These are phyloP conservation scores for Brachystomella parvula DNA, from an alignment of 1,140 invertebrate species.

Conservation along the genomic window DNA sequence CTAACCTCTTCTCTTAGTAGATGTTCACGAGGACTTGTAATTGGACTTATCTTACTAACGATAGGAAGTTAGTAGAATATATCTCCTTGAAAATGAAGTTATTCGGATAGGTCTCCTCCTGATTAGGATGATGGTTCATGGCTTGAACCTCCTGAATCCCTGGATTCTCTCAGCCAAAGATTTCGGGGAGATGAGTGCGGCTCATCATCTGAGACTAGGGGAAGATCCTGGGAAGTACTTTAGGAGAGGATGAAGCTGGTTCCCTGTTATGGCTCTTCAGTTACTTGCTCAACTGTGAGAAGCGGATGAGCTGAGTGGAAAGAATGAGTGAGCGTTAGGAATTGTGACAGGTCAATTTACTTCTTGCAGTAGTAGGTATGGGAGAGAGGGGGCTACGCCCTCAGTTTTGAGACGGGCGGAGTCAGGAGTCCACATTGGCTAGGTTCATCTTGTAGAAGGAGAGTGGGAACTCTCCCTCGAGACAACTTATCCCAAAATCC, in stretches of 20 bases:
- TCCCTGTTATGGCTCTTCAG: not conserved
- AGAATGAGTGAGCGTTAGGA: conserved; percentile 18
- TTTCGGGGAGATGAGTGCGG: not conserved
- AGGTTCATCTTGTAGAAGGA: not conserved
- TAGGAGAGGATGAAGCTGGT: too few relatives aligned
- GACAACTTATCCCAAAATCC: not conserved
- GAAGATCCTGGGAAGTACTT: not conserved
- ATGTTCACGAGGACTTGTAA: not conserved
- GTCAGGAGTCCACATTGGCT: conserved; percentile 29
- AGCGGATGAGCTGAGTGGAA: not conserved
- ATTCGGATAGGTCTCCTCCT: not conserved
- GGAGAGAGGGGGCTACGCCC: conserved; percentile 27
- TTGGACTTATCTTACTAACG: conserved; percentile 9
- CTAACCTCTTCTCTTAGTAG: not conserved
- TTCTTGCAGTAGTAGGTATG: not conserved
- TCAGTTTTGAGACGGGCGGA: conserved; percentile 28
- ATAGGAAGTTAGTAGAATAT: not conserved
- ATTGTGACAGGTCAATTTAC: conserved; percentile 39
- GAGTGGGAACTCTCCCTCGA: conserved; percentile 5
- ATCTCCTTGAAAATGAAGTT: not conserved
- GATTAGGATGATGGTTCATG: too few relatives aligned
- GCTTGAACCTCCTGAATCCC: not conserved
- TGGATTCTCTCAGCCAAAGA: not conserved
- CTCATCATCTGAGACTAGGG: not conserved
- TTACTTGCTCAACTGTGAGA: not conserved